phyloP scores from a whole-genome alignment of 2,113 vertebrate genomes.

The Xyliphius kryptos region DNA sequence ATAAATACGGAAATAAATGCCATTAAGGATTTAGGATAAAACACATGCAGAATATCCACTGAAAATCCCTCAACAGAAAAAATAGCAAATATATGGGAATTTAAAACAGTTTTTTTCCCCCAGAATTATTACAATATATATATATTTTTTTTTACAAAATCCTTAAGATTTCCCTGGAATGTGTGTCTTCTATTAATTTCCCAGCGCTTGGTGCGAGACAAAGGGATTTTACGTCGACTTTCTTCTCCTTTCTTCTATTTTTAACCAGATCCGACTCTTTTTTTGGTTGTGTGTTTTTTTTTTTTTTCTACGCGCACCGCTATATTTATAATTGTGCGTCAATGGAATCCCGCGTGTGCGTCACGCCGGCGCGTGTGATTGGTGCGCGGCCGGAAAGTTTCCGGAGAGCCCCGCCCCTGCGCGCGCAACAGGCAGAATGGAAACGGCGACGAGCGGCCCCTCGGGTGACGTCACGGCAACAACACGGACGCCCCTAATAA shows the following conservation, averaged over 20 bases:
- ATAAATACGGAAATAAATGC: no score
- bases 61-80: no score
- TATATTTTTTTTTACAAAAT: no score
- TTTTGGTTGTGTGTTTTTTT: conserved; percentile 1
- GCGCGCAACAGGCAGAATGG: conserved; percentile 63
- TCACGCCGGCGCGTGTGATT: conserved; percentile 70
- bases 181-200: no score
- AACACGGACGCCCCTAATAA: conserved; percentile 8
- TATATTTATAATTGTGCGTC: conserved; percentile 85
- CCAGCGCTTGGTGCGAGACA: neutral
- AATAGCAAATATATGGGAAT: no score
- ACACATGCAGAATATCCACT: no score
- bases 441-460: conserved; percentile 30
- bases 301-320: conserved; percentile 22
- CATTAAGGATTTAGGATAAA: no score
- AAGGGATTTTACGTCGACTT: conserved; percentile 1
- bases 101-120: no score
- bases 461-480: conserved; percentile 70
- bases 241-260: conserved; percentile 58
- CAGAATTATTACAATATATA: no score
- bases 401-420: conserved; percentile 51
- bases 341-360: conserved; percentile 93
- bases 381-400: conserved; percentile 66
- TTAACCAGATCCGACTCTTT: conserved; percentile 51
- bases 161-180: no score